Base-by-base conservation (phyloP, 1,140 invertebrate genomes). In the Stratiolaelaps scimitus region DNA sequence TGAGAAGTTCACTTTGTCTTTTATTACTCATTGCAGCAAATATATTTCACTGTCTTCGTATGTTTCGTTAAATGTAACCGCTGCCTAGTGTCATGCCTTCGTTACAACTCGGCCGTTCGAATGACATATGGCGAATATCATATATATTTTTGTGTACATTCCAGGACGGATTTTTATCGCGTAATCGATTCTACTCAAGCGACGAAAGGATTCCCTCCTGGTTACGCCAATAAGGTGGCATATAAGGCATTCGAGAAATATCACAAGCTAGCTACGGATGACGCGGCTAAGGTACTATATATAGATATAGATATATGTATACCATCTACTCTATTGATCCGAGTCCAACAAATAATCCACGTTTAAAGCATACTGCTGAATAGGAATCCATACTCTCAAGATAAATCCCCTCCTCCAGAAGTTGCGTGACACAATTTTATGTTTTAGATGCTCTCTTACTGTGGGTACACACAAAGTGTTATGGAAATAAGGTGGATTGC, bases 201-300 rank as follows among this genome's bases (percentile, higher is more conserved):
- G 15, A 15, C 26, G 1, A 34, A 60, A 10, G 53, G 53, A 60
- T 60, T 29, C 10, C 53, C 53, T 17, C 53, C 26, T 34, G 53
- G 53, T 17, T 60, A 60, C 53, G 53, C 53, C 1, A 29, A 26
- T 15, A 60, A 60, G 34, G 53, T 60, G 20, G 53, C 53, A 26
- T 60, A 60, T 34, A 17, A 60, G 6, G 53, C 53, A 17, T 60
- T 60, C 53, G 26, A 34, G 15, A 60, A 60, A 10, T 60, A 60
- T 23, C 26, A 60, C 4, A 60, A 60, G 23, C 17, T 17, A 20
- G 53, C 53, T 15, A 60, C 26, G 15, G 23, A 26, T 23, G 53
- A 60, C 26, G 23, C 26, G 4, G 53, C 26, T 17, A 60, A 60
- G 20, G 53, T 60, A 26, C 34, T 40, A 40, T 40, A 4, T 40